Conservation (phyloP, 2,888 invertebrate species). For the Amblyjoppa proteus region DNA sequence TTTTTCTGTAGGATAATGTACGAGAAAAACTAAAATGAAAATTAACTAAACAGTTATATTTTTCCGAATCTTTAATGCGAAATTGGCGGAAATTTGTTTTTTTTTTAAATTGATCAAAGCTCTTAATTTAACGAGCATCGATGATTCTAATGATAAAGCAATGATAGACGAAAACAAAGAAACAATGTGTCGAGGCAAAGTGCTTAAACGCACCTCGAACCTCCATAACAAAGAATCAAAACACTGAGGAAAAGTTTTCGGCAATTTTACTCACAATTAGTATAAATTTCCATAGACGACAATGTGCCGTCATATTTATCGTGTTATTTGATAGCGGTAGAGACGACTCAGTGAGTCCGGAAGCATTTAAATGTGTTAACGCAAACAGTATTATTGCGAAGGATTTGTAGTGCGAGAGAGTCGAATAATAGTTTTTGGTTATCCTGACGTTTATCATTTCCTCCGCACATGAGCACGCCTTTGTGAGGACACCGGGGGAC, state of each 20-base stretch:
- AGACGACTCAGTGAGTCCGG: background rate
- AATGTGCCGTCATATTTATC: conserved; percentile 47
- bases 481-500: conserved; percentile 37
- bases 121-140: background rate
- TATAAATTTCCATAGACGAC: conserved; percentile 39
- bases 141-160: background rate
- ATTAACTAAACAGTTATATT: background rate
- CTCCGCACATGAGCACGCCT: conserved; percentile 52
- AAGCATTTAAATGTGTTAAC: background rate
- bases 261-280: conserved; percentile 46
- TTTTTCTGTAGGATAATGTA: background rate
- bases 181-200: background rate
- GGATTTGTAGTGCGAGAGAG: conserved; percentile 38
- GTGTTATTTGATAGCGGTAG: conserved; percentile 25
- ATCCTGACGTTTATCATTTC: conserved; percentile 72
- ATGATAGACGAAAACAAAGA: background rate
- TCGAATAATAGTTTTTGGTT: conserved; percentile 72
- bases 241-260: conserved; percentile 22
- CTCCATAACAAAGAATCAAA: conserved; percentile 47
- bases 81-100: background rate
- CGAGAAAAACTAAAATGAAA: background rate
- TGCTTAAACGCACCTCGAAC: background rate
- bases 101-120: background rate
- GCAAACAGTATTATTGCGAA: conserved; percentile 23
- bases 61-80: background rate